Evolutionary conservation across 2,113 vertebrate genomes (phyloP).

Genomic region (Anguilla rostrata): DNA sequence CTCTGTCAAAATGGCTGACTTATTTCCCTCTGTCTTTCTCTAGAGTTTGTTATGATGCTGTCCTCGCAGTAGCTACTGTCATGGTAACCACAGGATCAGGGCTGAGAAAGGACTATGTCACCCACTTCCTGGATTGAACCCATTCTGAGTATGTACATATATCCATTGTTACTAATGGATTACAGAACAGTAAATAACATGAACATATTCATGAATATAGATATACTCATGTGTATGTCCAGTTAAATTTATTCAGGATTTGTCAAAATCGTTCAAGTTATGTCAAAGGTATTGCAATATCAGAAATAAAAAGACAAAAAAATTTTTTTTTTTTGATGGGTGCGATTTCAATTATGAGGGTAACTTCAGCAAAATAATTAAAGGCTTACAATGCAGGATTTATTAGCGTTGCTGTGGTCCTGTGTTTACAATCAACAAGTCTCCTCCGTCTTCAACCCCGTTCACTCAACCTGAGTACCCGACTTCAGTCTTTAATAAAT

Average conservation of each 20-base stretch:
- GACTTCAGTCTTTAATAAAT: neutral
- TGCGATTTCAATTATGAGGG: neutral
- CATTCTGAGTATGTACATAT: neutral
- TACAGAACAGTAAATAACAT: neutral
- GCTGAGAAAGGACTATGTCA: neutral
- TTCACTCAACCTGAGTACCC: too few species aligned
- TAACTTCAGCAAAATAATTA: neutral
- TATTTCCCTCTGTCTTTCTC: constrained; percentile 13
- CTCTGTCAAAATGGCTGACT: neutral
- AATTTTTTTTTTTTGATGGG: neutral
- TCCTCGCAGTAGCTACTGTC: constrained; percentile 57
- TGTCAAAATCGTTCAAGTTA: neutral
- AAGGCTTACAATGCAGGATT: neutral
- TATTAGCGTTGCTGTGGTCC: too few species aligned
- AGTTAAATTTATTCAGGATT: neutral
- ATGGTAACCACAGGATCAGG: neutral
- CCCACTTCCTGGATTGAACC: neutral
- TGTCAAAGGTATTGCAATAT: neutral
- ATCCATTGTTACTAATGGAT: neutral
- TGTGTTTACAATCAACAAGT: too few species aligned
- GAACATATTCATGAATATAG: neutral
- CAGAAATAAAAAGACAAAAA: neutral
- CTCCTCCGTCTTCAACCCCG: too few species aligned
- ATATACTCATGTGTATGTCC: neutral
- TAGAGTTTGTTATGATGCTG: constrained; percentile 79